A percentile compares a stretch with the other conserved stretches of the same genome.
Conservation (phyloP, 2,113 vertebrate species). For the Myodes glareolus region DNA sequence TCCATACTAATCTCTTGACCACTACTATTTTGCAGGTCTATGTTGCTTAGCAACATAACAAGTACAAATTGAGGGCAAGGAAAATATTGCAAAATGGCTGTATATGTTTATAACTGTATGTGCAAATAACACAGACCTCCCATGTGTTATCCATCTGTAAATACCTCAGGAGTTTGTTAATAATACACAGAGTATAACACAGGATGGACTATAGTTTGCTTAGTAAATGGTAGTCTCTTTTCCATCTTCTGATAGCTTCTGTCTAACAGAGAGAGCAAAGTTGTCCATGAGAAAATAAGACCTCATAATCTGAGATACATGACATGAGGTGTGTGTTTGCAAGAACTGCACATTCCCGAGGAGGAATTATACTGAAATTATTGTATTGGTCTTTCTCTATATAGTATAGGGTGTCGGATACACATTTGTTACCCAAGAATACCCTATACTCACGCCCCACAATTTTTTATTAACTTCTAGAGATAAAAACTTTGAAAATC, state of each 20-base stretch:
- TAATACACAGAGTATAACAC: neutral
- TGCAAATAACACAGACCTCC: neutral
- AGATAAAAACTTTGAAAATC: neutral
- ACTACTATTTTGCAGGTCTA: neutral
- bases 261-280: neutral
- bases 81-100: neutral
- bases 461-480: neutral
- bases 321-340: neutral
- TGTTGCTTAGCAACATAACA: constrained; percentile 4
- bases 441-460: neutral
- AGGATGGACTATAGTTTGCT: neutral
- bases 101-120: neutral
- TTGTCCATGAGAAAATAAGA: neutral
- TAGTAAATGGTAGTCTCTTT: neutral
- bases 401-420: neutral
- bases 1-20: neutral
- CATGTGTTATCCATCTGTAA: neutral
- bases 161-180: neutral
- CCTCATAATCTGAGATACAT: neutral
- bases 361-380: neutral
- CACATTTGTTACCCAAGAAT: neutral
- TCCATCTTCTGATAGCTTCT: neutral
- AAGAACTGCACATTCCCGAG: neutral
- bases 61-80: neutral
- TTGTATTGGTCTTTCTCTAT: neutral